Evolutionary conservation across 2,113 vertebrate species (phyloP).

Genomic region (Willisornis vidua): DNA sequence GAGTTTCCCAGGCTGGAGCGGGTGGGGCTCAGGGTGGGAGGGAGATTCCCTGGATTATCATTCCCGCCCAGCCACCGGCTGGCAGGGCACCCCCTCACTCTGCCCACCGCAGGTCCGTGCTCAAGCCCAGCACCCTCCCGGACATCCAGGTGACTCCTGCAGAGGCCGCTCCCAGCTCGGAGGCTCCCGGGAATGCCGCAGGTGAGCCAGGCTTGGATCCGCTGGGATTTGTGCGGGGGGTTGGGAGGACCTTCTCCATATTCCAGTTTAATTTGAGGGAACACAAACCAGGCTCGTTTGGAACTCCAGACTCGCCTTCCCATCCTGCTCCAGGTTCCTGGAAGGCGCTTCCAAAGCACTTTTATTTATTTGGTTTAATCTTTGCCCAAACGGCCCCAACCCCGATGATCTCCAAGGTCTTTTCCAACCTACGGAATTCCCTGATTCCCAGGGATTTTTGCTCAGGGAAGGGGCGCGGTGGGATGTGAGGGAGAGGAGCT

Average conservation of each 20-base stretch:
- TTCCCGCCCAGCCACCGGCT: fast-evolving
- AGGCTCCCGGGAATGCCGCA: background rate
- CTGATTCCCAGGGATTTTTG: background rate
- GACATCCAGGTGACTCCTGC: slow-evolving; percentile 66
- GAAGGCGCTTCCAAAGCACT: fast-evolving
- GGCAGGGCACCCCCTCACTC: background rate
- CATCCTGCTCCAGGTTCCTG: background rate
- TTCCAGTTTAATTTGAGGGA: background rate
- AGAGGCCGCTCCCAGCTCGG: fast-evolving
- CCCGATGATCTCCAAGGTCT: background rate
- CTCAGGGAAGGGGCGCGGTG: fast-evolving
- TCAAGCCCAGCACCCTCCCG: slow-evolving; percentile 74
- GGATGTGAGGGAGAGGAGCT: background rate
- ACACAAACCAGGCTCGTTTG: background rate
- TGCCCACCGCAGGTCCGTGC: slow-evolving; percentile 12
- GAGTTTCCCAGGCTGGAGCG: background rate
- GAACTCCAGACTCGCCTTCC: background rate
- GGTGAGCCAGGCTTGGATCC: background rate
- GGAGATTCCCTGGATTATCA: fast-evolving
- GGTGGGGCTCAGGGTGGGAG: too few relatives aligned
- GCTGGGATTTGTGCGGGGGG: fast-evolving
- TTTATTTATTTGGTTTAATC: background rate
- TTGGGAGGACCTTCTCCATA: background rate
- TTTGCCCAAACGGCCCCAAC: fast-evolving
- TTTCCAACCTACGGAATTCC: background rate